These are phyloP conservation scores for Zoanthus sansibaricus DNA, from an alignment of 92 coral and sea anemone genomes.

Conservation along the genomic window DNA sequence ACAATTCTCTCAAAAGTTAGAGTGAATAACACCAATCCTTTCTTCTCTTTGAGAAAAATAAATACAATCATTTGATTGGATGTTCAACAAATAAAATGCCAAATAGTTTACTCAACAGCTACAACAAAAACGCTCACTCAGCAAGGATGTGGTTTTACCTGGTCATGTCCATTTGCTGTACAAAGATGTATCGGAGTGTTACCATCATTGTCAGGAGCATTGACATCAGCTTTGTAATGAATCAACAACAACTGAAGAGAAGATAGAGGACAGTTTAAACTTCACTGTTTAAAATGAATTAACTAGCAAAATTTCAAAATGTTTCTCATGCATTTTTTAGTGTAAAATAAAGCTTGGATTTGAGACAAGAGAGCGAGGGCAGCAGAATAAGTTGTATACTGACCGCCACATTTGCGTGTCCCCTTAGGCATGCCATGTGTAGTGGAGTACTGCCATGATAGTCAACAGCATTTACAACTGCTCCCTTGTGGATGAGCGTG, in stretches of 20 bases:
- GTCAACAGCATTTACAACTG: conserved; percentile 96
- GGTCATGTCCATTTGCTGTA: conserved; percentile 95
- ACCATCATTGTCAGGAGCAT: conserved; percentile 94
- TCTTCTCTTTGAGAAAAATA: neutral
- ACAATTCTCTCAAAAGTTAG: neutral
- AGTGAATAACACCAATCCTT: too few relatives aligned
- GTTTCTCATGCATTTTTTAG: too few relatives aligned
- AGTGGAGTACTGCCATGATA: conserved; percentile 97
- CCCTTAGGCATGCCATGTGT: conserved; percentile 93
- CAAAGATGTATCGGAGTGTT: conserved; percentile 94
- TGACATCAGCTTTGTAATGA: conserved; percentile 94
- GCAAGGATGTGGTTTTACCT: conserved; percentile 57
- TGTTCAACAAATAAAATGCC: neutral
- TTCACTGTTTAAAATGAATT: too few relatives aligned
- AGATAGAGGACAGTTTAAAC: too few relatives aligned
- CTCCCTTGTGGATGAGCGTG: conserved; percentile 85
- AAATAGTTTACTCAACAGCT: neutral
- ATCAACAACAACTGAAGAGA: conserved; percentile 73
- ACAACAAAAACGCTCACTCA: neutral
- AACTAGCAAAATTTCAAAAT: too few relatives aligned
- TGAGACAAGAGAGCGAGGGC: neutral
- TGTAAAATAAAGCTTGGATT: neutral
- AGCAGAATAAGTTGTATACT: neutral
- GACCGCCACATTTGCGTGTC: conserved; percentile 94
- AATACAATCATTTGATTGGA: neutral